A percentile compares a stretch with the other conserved stretches of the same genome.
Evolutionary conservation across 2,797 vertebrate species (phyloP).

Genomic region (Gallinago stenura): DNA sequence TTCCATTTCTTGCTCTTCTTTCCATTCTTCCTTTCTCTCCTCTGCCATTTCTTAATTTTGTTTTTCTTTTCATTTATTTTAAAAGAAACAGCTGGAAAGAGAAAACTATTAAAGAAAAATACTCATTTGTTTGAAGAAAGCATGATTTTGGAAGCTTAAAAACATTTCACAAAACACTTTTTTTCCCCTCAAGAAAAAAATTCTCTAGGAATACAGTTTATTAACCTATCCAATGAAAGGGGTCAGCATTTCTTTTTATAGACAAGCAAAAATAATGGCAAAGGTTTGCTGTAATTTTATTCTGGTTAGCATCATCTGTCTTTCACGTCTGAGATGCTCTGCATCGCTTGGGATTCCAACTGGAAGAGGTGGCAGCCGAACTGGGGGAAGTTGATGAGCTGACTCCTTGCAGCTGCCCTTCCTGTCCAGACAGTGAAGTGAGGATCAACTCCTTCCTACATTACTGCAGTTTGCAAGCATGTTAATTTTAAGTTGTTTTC

Average conservation of each 20-base stretch:
- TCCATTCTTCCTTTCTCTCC: not conserved
- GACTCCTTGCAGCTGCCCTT: not conserved
- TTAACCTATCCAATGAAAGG: not conserved
- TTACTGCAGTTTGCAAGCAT: not conserved
- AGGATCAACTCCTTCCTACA: not conserved
- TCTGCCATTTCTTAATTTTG: not conserved
- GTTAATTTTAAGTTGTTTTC: not conserved
- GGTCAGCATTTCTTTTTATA: not conserved
- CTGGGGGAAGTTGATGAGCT: accelerated
- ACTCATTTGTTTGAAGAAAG: not conserved
- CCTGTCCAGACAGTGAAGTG: accelerated
- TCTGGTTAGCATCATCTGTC: not conserved
- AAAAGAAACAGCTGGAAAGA: not conserved
- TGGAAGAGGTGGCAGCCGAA: not conserved
- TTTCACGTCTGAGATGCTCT: not conserved
- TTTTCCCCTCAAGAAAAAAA: not conserved
- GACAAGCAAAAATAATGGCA: not conserved
- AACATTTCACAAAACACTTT: not conserved
- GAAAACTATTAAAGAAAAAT: not conserved
- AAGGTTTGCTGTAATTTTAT: not conserved
- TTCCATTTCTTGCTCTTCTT: not conserved
- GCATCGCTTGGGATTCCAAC: not conserved
- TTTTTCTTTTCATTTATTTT: not conserved
- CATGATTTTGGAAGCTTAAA: not conserved
- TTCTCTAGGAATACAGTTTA: not conserved